Percentiles rank a stretch among this genome's conserved stretches.
phyloP scores from a whole-genome alignment of 2,888 invertebrate species.

The Hartigia nigra region DNA sequence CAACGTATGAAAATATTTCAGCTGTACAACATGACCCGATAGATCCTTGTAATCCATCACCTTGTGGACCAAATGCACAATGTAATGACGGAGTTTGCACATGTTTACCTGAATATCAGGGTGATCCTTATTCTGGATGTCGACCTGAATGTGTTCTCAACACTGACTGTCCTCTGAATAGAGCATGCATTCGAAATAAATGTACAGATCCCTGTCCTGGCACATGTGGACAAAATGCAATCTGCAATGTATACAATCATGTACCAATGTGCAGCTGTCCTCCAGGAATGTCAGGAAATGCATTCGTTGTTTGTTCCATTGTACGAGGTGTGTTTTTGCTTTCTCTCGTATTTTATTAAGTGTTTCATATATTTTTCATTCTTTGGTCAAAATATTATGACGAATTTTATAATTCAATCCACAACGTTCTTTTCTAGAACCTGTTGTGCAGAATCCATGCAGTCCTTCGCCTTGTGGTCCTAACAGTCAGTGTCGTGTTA shows the following conservation, averaged over 20 bases:
- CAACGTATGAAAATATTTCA: background rate
- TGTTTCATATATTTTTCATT: background rate
- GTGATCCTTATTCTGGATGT: conserved; percentile 62
- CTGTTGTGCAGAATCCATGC: conserved; percentile 53
- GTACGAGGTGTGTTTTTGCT: conserved; percentile 14
- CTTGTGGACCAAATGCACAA: conserved; percentile 75
- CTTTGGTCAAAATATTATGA: background rate
- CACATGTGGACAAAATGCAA: conserved; percentile 68
- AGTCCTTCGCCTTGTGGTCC: conserved; percentile 68
- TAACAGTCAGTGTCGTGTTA: conserved; percentile 68
- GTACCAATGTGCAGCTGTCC: conserved; percentile 68
- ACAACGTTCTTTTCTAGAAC: conserved; percentile 8
- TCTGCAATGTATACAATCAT: conserved; percentile 69
- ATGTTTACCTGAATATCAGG: conserved; percentile 61
- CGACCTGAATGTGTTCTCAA: conserved; percentile 66
- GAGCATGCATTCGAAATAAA: conserved; percentile 66
- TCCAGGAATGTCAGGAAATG: conserved; percentile 62
- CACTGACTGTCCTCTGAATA: conserved; percentile 64
- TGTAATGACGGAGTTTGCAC: conserved; percentile 65
- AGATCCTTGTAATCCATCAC: conserved; percentile 46
- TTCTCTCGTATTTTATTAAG: conserved; percentile 36
- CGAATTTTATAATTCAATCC: background rate
- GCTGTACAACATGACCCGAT: background rate
- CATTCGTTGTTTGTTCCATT: conserved; percentile 16
- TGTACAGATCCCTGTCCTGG: conserved; percentile 69